Evolutionary conservation across 2,888 invertebrate genomes (phyloP), one percentile per base, ranked within the genome.

Genomic region (Metopia argyrocephala): DNA sequence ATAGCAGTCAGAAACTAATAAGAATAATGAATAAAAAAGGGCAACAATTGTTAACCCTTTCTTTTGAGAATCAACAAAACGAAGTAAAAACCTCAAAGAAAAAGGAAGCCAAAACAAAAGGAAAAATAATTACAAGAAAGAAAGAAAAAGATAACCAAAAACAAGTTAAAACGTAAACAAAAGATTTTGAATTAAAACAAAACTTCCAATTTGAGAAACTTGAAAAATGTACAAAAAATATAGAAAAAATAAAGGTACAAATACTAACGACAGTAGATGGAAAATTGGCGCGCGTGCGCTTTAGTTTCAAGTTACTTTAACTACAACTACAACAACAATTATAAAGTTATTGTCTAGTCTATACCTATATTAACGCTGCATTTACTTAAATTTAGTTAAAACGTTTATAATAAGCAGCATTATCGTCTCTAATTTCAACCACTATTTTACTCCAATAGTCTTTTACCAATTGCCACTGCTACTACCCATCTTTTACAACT

Each of bases 381-480:
- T 80, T 62, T 25, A 50, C 21, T 64, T 64, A 12, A 74, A 46
- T 56, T 73, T 28, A 38, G 38, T 38, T n/a, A 21, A 31, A 65
- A 57, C 59, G 86, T 85, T 83, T 85, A 86, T 86, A 84, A 85
- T 85, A 84, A 69, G 68, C 52, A 56, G 54, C 71, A 23, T 57
- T 46, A 86, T 85, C 83, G 27, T 23, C 75, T 62, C 56, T 45
- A 78, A 84, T 85, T 86, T 84, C 85, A 86, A 84, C 84, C 84
- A 83, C 79, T 80, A 61, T 59, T 64, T 69, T 12, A 50, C 46
- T 57, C 57, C 6, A 73, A 15, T 59, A 76, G n/a, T n/a, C n/a
- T n/a, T n/a, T n/a, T n/a, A n/a, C n/a, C 12, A 12, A 12, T 15
- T 12, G 38, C 15, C 15, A 15, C 3, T 38, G 12, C 38, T 38